phyloP scores from a whole-genome alignment of 2,113 vertebrate genomes.

The Panthera uncia region DNA sequence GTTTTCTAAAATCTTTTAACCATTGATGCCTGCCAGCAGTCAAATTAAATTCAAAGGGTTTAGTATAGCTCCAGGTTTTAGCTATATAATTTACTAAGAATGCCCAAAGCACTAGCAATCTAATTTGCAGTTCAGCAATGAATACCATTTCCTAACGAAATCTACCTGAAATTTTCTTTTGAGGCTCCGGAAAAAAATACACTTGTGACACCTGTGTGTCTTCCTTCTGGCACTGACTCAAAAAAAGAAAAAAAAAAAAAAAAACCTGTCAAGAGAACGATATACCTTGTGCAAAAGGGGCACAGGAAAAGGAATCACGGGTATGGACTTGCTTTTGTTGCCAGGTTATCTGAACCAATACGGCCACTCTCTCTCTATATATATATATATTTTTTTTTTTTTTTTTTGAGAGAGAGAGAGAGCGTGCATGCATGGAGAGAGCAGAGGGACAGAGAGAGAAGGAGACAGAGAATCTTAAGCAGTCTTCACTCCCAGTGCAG shows the following conservation, averaged over 20 bases:
- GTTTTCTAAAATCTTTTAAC: constrained; percentile 78
- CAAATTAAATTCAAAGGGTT: constrained; percentile 81
- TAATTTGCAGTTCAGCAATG: constrained; percentile 78
- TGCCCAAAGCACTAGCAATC: constrained; percentile 65
- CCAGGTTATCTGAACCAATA: background rate
- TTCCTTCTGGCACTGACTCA: constrained; percentile 63
- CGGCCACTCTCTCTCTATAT: background rate
- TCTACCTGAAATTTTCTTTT: constrained; percentile 74
- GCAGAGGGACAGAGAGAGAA: too few species aligned
- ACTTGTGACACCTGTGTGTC: constrained; percentile 40
- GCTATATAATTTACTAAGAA: constrained; percentile 76
- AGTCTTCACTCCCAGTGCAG: too few species aligned
- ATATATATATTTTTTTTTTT: background rate
- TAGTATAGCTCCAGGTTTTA: constrained; percentile 70
- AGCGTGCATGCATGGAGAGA: too few species aligned
- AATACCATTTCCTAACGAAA: constrained; percentile 76
- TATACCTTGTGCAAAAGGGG: background rate
- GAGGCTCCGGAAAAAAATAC: constrained; percentile 32
- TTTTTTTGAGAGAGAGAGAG: too few species aligned
- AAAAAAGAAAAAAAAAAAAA: background rate
- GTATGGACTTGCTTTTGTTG: background rate
- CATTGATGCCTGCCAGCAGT: constrained; percentile 68
- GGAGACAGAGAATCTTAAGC: too few species aligned
- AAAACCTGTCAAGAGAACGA: background rate
- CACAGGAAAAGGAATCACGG: background rate